Evolutionary conservation across 2,113 vertebrate genomes (phyloP).

Genomic region (Tiliqua scincoides): DNA sequence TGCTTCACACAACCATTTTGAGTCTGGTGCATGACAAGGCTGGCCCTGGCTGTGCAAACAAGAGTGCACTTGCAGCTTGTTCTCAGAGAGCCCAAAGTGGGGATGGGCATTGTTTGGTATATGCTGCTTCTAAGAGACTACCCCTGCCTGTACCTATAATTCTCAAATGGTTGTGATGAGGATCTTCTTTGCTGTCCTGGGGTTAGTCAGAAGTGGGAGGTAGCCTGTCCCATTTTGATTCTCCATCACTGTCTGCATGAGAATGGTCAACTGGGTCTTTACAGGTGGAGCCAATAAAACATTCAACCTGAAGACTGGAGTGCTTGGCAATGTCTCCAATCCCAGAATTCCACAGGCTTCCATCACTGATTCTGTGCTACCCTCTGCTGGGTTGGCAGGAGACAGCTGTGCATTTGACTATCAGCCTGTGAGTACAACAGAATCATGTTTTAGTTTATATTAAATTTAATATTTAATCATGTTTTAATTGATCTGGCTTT

Average conservation of each 20-base stretch:
- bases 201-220: neutral
- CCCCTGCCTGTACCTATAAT: conserved; percentile 2
- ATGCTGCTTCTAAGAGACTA: conserved; percentile 7
- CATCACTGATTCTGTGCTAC: conserved; percentile 67
- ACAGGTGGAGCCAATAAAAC: conserved; percentile 77
- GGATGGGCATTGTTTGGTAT: neutral
- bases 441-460: too few species aligned
- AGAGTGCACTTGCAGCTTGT: neutral
- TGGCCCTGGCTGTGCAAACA: neutral
- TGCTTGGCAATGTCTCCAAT: conserved; percentile 74
- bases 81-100: neutral
- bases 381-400: conserved; percentile 73
- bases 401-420: conserved; percentile 78
- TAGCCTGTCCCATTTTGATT: conserved; percentile 8
- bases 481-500: neutral
- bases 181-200: neutral
- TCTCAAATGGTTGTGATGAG: neutral
- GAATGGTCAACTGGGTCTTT: neutral
- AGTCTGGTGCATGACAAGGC: too few species aligned
- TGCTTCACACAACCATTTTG: too few species aligned
- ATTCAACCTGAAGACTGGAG: conserved; percentile 77
- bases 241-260: conserved; percentile 16
- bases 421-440: conserved; percentile 61
- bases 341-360: conserved; percentile 66
- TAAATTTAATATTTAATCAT: too few species aligned